Evolutionary conservation across 2,888 invertebrate species (phyloP).

Genomic region (Standfussiana lucernea): DNA sequence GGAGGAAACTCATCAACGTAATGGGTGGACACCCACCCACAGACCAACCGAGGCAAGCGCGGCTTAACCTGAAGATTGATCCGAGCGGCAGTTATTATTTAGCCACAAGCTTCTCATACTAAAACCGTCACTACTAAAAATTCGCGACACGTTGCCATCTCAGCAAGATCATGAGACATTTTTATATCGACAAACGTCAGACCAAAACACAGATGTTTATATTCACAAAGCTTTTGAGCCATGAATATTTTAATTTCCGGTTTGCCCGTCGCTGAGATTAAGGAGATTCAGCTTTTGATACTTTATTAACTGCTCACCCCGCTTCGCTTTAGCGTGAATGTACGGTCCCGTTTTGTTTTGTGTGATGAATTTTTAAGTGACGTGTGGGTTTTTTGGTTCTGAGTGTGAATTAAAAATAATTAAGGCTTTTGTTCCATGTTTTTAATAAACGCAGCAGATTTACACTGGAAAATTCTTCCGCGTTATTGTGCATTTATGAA

Average conservation of each 20-base stretch:
- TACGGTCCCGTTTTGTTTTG: slow-evolving; percentile 33
- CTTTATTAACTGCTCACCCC: slow-evolving; percentile 67
- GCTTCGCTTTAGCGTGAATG: slow-evolving; percentile 36
- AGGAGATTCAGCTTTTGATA: slow-evolving; percentile 61
- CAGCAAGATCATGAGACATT: slow-evolving; percentile 50
- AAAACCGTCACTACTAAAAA: slow-evolving; percentile 10
- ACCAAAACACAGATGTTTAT: slow-evolving; percentile 66
- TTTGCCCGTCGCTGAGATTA: slow-evolving; percentile 65
- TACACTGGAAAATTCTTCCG: not conserved
- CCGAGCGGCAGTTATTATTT: not conserved
- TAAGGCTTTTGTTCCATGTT: not conserved
- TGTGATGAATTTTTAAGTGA: slow-evolving; percentile 46
- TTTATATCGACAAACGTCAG: slow-evolving; percentile 61
- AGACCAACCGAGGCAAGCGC: not conserved
- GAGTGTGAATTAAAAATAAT: slow-evolving; percentile 15
- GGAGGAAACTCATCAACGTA: not conserved
- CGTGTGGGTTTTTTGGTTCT: not conserved
- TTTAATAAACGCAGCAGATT: not conserved
- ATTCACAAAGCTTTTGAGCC: slow-evolving; percentile 67
- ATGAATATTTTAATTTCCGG: slow-evolving; percentile 73
- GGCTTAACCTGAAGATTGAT: not conserved
- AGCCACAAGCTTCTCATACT: not conserved
- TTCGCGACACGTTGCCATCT: slow-evolving; percentile 23
- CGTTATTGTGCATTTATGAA: not conserved
- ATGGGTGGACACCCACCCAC: not conserved